phyloP scores from a whole-genome alignment of 2,888 invertebrate genomes.

The Hesperia comma region DNA sequence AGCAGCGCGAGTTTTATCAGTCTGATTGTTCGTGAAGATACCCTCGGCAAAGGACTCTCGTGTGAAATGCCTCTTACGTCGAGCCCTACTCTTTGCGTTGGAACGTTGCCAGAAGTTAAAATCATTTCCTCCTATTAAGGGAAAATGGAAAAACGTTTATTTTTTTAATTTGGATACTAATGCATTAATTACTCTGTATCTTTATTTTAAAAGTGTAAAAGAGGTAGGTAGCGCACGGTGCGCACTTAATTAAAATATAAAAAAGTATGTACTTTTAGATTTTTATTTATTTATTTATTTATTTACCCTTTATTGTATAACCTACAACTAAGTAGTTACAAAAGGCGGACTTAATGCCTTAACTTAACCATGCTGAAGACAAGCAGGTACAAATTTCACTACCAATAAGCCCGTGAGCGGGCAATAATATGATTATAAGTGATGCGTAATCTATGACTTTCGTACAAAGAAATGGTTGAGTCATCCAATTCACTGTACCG shows the following conservation, averaged over 20 bases:
- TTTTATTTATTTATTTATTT: too few species aligned
- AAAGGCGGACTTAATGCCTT: too few species aligned
- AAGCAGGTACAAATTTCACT: neutral
- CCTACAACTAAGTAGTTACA: too few species aligned
- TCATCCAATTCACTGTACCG: slow-evolving; percentile 40
- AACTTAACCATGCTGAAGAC: neutral
- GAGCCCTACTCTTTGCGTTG: slow-evolving; percentile 18
- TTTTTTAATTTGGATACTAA: slow-evolving; percentile 1
- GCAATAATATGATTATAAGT: neutral
- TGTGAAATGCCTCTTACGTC: slow-evolving; percentile 32
- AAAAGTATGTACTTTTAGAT: too few species aligned
- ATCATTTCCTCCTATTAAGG: slow-evolving; percentile 10
- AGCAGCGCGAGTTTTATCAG: slow-evolving; percentile 8
- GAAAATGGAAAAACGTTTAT: slow-evolving; percentile 10
- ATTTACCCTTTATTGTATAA: too few species aligned
- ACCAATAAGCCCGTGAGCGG: slow-evolving; percentile 15
- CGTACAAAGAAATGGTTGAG: slow-evolving; percentile 48
- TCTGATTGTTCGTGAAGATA: slow-evolving; percentile 22
- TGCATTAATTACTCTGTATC: neutral
- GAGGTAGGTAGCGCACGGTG: too few species aligned
- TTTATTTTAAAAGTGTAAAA: too few species aligned
- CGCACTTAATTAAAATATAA: too few species aligned
- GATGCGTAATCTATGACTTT: slow-evolving; percentile 34
- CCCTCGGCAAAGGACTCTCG: slow-evolving; percentile 19
- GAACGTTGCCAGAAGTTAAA: slow-evolving; percentile 28